Evolutionary conservation across 2,113 vertebrate genomes (phyloP), one percentile per base, ranked within the genome.

Genomic region (Mus pahari): DNA sequence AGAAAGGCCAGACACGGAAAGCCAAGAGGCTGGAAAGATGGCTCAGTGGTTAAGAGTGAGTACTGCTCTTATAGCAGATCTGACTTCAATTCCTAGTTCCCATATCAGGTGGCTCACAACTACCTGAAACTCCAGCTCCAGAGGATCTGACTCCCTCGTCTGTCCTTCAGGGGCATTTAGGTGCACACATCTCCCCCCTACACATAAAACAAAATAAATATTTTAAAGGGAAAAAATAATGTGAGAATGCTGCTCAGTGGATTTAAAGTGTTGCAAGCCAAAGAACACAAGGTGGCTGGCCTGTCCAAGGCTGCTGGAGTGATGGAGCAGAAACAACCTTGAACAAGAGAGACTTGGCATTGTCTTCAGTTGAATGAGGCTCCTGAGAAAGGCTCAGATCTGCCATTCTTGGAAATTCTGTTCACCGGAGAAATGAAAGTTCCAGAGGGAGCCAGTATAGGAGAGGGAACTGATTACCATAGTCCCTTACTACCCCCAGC

Each of bases 381-480:
- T 92, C 90, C 93, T 58, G 45, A 92, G 86, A 78, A 91, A 77
- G 45, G 71, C 28, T 36, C 36, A 62, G 74, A 84, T 94, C 68
- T 55, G 28, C 24, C 16, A 1, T 88, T 90, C 60, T 92, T 88
- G 66, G 88, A 82, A 96, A 95, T 92, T 91, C 60, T 74, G 28
- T 91, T 58, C 45, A 84, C 70, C 55, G 86, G 12, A 89, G 31
- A 11, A 55, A 53, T 17, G 93, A 53, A 82, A 79, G 78, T 7
- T 3, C 20, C 70, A 12, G 66, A 73, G 55, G 36, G 14, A 92
- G 64, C 50, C 78, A 70, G 50, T 3, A 1, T 5, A 45, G 70
- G 22, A 75, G 66, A 95, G 89, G 86, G 74, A 14, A 73, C 48
- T 75, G 68, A 50, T 26, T 10, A 9, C 78, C 74, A 60, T n/a